Evolutionary conservation across 2,888 invertebrate species (phyloP).

Genomic region (Drosophila aldrichi): DNA sequence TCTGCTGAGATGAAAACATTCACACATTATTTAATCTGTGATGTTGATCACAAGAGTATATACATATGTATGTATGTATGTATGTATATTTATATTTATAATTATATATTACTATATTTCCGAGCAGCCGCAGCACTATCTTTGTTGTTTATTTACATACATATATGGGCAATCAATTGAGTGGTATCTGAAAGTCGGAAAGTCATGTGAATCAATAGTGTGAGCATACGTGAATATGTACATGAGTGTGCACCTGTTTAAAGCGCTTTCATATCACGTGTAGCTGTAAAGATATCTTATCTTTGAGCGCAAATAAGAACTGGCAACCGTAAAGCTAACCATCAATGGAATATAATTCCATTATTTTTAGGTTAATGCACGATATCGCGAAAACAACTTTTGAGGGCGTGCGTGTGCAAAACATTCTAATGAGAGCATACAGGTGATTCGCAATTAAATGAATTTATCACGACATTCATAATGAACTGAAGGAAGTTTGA

Average conservation of each 20-base stretch:
- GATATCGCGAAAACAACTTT: constrained; percentile 39
- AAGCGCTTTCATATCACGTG: constrained; percentile 58
- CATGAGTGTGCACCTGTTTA: constrained; percentile 3
- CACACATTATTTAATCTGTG: constrained; percentile 1
- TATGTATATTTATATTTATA: not conserved
- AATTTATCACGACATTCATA: not conserved
- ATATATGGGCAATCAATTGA: not conserved
- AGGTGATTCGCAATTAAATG: not conserved
- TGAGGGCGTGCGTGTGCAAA: constrained; percentile 33
- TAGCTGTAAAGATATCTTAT: constrained; percentile 38
- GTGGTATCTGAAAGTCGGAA: not conserved
- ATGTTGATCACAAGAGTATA: not conserved
- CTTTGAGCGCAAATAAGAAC: constrained; percentile 30
- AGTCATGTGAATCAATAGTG: constrained; percentile 4
- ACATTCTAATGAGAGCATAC: constrained; percentile 1
- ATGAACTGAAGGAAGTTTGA: not conserved
- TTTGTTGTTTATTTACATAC: not conserved
- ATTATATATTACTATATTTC: not conserved
- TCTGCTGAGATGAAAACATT: not conserved
- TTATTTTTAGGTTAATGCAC: constrained; percentile 58
- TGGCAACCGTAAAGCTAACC: constrained; percentile 49
- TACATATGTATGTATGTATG: not conserved
- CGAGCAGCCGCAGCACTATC: not conserved
- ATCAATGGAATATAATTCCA: constrained; percentile 40
- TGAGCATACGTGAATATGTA: not conserved